phyloP scores from a whole-genome alignment of 2,113 vertebrate genomes.

The Rana temporaria region DNA sequence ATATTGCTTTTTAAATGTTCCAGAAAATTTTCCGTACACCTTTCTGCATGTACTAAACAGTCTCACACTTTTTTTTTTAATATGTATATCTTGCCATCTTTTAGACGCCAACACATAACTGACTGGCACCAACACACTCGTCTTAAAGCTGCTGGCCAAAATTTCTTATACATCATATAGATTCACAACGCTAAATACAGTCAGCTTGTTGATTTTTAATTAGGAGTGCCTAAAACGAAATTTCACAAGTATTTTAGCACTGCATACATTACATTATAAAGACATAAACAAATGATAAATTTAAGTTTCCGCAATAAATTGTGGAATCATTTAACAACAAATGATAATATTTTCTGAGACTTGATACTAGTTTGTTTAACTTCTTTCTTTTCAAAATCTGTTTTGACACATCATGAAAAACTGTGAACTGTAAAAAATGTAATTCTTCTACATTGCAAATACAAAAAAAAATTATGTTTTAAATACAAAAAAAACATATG shows the following conservation, averaged over 20 bases:
- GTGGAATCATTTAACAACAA: too few relatives aligned
- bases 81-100: conserved; percentile 26
- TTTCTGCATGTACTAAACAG: conserved; percentile 20
- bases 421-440: too few relatives aligned
- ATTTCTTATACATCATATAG: conserved; percentile 12
- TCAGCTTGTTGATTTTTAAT: background rate
- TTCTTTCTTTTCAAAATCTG: too few relatives aligned
- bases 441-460: too few relatives aligned
- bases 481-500: too few relatives aligned
- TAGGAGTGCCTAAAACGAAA: background rate
- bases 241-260: background rate
- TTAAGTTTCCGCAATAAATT: too few relatives aligned
- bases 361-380: too few relatives aligned
- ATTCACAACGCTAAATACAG: background rate
- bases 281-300: too few relatives aligned
- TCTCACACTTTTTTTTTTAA: conserved; percentile 21
- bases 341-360: too few relatives aligned
- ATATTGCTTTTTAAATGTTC: conserved; percentile 46
- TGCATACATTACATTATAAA: too few relatives aligned
- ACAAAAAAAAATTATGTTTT: too few relatives aligned
- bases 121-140: conserved; percentile 8
- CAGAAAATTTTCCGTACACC: conserved; percentile 37
- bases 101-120: conserved; percentile 24
- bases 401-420: too few relatives aligned
- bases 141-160: background rate